phyloP scores from a whole-genome alignment of 1,140 invertebrate species.

The Neotoxoptera formosana region DNA sequence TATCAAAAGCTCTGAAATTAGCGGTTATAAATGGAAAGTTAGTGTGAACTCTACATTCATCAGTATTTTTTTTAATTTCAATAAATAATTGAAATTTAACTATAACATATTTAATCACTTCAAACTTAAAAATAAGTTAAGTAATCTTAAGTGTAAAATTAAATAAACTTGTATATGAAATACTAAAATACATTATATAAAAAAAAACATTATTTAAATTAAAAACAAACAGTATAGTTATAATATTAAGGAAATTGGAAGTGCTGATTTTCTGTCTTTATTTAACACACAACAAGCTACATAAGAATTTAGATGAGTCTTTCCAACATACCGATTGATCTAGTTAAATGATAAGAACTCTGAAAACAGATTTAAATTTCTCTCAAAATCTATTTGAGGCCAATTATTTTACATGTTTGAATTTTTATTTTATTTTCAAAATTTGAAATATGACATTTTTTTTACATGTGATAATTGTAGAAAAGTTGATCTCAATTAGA shows the following conservation, averaged over 20 bases:
- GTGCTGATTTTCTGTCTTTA: not conserved
- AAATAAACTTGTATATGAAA: not conserved
- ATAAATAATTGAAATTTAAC: not conserved
- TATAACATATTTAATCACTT: not conserved
- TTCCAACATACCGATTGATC: not conserved
- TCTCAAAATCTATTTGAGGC: not conserved
- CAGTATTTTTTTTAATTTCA: not conserved
- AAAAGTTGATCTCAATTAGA: not conserved
- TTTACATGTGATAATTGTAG: not conserved
- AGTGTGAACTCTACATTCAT: constrained; percentile 61
- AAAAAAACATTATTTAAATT: not conserved
- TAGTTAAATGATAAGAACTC: not conserved
- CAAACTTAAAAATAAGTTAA: not conserved
- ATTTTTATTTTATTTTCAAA: too few species aligned
- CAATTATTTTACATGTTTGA: not conserved
- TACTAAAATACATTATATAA: not conserved
- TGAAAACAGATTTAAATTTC: not conserved
- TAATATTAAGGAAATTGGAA: not conserved
- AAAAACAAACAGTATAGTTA: not conserved
- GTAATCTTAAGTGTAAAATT: not conserved
- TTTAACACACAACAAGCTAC: not conserved
- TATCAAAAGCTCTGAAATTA: constrained; percentile 90
- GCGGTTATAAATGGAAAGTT: constrained; percentile 77
- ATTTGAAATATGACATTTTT: not conserved
- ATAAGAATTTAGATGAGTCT: not conserved